phyloP scores from a whole-genome alignment of 2,113 vertebrate species.

The Eudorcas thomsonii region DNA sequence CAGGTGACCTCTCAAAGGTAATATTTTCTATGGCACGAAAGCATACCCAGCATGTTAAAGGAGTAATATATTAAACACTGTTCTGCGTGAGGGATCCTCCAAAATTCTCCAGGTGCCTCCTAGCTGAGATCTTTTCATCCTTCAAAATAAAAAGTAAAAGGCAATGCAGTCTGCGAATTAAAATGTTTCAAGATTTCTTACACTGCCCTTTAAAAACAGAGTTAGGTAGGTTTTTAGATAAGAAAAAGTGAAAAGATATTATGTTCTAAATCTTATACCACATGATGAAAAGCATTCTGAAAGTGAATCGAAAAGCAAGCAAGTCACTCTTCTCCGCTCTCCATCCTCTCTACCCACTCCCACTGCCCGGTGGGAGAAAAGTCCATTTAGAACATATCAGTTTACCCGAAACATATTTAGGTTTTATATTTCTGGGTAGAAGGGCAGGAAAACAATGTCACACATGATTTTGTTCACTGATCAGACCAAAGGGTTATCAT shows the following conservation, averaged over 20 bases:
- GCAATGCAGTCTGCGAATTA: conserved; percentile 57
- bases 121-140: conserved; percentile 59
- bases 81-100: conserved; percentile 54
- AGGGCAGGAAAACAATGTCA: not conserved
- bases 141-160: conserved; percentile 70
- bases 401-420: not conserved
- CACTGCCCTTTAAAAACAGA: conserved; percentile 62
- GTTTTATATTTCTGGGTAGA: not conserved
- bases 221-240: not conserved
- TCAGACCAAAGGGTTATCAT: not conserved
- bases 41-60: not conserved
- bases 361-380: not conserved
- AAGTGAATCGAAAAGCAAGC: not conserved
- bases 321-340: not conserved
- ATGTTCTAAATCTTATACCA: not conserved
- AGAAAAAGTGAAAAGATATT: not conserved
- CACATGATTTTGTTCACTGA: not conserved
- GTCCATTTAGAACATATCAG: not conserved
- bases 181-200: conserved; percentile 63
- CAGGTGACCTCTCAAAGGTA: conserved; percentile 47
- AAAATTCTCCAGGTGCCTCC: conserved; percentile 40
- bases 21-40: conserved; percentile 44
- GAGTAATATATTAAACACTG: conserved; percentile 28
- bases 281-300: conserved; percentile 22
- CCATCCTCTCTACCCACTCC: fast-evolving